Evolutionary conservation across 2,113 vertebrate genomes (phyloP), one percentile per base, ranked within the genome.

Genomic region (Campylorhamphus procurvoides): DNA sequence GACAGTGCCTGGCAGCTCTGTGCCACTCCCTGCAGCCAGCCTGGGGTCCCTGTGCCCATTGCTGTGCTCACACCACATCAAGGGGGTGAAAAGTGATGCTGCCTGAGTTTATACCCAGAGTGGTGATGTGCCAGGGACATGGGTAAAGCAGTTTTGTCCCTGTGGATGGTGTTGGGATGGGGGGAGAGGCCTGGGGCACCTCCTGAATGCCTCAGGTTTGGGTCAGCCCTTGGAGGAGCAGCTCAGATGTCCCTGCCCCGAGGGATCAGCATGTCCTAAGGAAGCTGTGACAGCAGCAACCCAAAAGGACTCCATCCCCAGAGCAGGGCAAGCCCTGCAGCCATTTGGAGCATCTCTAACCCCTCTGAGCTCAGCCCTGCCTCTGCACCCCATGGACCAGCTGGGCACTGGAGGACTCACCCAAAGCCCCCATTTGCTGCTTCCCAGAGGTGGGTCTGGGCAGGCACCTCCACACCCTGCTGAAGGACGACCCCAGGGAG

Each of bases 1-100:
- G 37, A 40, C 5, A 0, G 31, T 2, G 18, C 3, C 0, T 1
- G 11, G 58, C 47, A 64, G 47, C 58, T 50, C 28, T 16, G 40
- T 7, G 49, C 60, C 67, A 84, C 35, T 28, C 2, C 14, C 14
- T 52, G 25, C 33, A 5, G 72, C 19, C 1, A 0, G 52, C 33
- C n/a, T 1, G 1, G 35, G 84, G 52, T 84, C 84, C 25, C 60
- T 25, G 64, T 83, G 31, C 47, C 47, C 69, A 10, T 35, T 46
- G 47, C 89, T 66, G 52, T 44, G 69, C 47, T 84, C 68, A 24
- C 56, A 35, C 37, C 77, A n/a, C 60, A 60, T 14, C 60, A 53
- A 71, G 69, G 73, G 7, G 1, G 3, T n/a, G 53, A 14, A 62
- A 12, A 81, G 7, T 2, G 31, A 28, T 3, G 1, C 53, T 37